Evolutionary conservation across 2,888 invertebrate species (phyloP).

Genomic region (Tridacna gigas): DNA sequence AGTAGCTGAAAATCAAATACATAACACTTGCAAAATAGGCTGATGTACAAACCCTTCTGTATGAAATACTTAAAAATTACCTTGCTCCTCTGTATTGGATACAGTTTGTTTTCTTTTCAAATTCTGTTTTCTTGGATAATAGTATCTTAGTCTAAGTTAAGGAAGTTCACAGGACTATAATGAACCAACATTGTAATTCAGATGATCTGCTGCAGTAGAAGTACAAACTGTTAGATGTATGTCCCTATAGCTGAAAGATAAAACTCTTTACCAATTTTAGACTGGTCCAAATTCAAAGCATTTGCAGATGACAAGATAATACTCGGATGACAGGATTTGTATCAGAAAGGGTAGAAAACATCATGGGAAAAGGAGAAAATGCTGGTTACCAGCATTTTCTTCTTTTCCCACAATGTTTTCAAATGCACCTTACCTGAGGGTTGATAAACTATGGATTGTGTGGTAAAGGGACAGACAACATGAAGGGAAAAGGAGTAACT

Average conservation of each 20-base stretch:
- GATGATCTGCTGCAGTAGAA: no score
- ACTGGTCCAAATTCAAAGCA: neutral
- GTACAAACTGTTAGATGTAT: no score
- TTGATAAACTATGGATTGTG: no score
- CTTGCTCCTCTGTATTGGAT: neutral
- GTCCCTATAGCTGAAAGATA: neutral
- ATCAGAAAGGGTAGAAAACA: no score
- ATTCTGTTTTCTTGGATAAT: conserved; percentile 75
- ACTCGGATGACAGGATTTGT: no score
- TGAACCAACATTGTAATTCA: no score
- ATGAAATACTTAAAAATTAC: neutral
- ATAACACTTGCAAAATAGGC: neutral
- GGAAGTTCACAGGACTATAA: no score
- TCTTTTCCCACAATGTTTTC: neutral
- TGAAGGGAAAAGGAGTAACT: no score
- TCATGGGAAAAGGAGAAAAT: neutral
- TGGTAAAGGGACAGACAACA: no score
- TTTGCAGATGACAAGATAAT: neutral
- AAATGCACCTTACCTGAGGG: no score
- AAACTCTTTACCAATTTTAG: neutral
- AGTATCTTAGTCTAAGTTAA: conserved; percentile 66
- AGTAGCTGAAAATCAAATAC: no score
- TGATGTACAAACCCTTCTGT: neutral
- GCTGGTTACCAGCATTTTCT: neutral
- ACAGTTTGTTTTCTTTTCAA: conserved; percentile 65